Base-by-base conservation (phyloP, 2,113 vertebrate species). In the Pelobates fuscus region DNA sequence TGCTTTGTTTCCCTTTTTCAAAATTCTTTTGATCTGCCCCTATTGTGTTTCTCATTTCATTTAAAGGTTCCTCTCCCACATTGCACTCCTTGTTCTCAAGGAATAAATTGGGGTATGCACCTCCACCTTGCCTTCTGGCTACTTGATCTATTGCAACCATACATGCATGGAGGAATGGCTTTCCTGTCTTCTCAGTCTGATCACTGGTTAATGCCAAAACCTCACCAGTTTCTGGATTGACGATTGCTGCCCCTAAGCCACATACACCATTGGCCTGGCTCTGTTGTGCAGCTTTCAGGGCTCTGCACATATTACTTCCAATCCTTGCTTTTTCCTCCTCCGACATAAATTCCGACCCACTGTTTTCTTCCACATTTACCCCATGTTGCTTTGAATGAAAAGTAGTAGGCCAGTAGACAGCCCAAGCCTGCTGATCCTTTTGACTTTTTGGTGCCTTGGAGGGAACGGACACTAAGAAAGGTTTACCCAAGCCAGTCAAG, bases 141-240 rank as follows among this genome's bases (percentile, higher is more conserved):
- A 96, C 93, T 0, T 95, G 85, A 73, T 97, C 95, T 0, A 97
- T 86, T 57, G 92, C 93, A 5, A 95, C 93, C 92, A 96, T 96
- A 55, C 91, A 86, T 0, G 95, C 93, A 0, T 97, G 95, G 52
- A 93, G 89, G 15, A 97, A 84, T 0, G 92, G 92, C 25, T 83
- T 80, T 54, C 81, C 14, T 0, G 55, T 15, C 0, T 67, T 8
- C 8, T 90, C 71, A 14, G 65, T 68, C 75, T 91, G 93, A 81
- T 97, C 95, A 0, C 95, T 94, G 29, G 85, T 86, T 0, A 86
- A 86, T 0, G 94, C 93, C 0, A 96, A 23, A 11, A 96, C 77
- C 0, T 2, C 65, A 25, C 86, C 91, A 0, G 69, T 78, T 12
- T 74, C 62, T 0, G 90, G 91, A 64, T 96, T 86, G 0, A 95